A percentile compares a stretch with the other conserved stretches of the same genome.
These are phyloP conservation scores for Halcyon badia DNA, from an alignment of 2,797 vertebrate genomes.

Conservation along the genomic window DNA sequence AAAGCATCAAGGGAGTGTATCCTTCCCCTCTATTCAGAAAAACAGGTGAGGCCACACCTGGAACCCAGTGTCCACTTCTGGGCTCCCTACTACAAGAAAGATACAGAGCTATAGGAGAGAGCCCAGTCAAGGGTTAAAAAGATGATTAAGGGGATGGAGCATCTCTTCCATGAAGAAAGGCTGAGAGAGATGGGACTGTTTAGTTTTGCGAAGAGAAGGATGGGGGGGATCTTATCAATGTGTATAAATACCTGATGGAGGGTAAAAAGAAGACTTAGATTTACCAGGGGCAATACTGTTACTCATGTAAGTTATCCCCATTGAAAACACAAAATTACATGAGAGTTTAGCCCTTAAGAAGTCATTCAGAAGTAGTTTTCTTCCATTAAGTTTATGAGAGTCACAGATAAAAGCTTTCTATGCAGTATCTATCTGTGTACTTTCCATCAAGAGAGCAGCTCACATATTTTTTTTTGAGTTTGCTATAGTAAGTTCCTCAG, in stretches of 20 bases:
- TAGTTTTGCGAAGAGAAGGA: neutral
- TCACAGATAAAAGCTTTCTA: neutral
- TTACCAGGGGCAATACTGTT: neutral
- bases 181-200: neutral
- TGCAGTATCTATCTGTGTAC: neutral
- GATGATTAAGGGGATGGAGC: neutral
- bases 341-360: neutral
- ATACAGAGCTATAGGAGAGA: neutral
- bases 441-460: neutral
- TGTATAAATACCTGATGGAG: neutral
- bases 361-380: neutral
- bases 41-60: neutral
- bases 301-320: neutral
- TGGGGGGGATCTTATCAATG: neutral
- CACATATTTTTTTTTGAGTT: neutral
- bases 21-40: neutral
- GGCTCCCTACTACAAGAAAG: neutral
- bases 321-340: neutral
- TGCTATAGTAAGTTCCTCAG: neutral
- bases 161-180: neutral
- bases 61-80: neutral
- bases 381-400: neutral
- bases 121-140: neutral
- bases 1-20: neutral
- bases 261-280: neutral